Conservation (phyloP, 2,113 vertebrate species). For the Micromys minutus region DNA sequence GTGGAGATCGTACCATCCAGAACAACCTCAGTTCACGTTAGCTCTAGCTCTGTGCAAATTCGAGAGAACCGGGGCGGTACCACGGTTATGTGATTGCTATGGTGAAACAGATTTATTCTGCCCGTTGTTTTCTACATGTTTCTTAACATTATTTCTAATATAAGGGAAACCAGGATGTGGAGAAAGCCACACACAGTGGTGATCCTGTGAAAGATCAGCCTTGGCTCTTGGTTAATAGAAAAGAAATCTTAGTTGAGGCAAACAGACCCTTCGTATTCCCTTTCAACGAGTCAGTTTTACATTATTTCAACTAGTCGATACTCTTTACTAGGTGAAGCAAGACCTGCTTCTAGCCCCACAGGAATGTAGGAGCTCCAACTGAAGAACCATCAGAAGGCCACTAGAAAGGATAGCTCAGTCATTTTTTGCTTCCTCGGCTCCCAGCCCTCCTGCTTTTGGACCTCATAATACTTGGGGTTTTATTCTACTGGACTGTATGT, state of each 20-base stretch:
- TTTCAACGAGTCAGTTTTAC: background rate
- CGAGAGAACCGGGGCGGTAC: too few relatives aligned
- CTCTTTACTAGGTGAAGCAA: constrained; percentile 32
- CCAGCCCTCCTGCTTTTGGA: background rate
- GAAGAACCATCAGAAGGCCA: background rate
- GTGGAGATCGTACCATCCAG: background rate
- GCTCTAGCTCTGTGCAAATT: background rate
- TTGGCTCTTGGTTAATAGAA: background rate
- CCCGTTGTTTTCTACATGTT: background rate
- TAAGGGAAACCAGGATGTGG: background rate
- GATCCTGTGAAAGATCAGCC: constrained; percentile 3
- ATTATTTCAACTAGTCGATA: constrained; percentile 30
- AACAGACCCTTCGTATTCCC: background rate
- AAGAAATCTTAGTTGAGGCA: background rate
- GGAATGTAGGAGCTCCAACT: background rate
- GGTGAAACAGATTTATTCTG: background rate
- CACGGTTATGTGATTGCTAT: background rate
- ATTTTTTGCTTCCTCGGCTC: background rate
- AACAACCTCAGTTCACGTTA: background rate
- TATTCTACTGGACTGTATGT: background rate
- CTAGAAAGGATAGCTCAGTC: background rate
- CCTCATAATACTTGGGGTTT: background rate
- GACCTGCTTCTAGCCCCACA: background rate
- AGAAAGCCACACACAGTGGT: background rate
- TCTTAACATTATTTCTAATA: background rate